Percentiles rank a stretch among this genome's conserved stretches.
Evolutionary conservation across 1,140 invertebrate genomes (phyloP).

Genomic region (Galleria mellonella): DNA sequence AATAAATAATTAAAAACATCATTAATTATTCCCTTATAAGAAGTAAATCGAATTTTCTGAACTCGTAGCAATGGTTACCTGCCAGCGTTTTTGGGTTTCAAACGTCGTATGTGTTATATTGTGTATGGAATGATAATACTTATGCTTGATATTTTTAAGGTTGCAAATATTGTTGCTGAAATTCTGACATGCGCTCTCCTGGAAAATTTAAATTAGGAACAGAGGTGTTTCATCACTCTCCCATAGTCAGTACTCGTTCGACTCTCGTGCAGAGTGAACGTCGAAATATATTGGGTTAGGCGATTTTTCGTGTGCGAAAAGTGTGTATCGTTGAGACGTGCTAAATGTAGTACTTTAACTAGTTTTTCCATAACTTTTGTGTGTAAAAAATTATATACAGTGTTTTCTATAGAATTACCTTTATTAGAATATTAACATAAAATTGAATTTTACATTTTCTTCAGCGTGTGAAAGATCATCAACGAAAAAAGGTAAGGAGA

Average conservation of each 20-base stretch:
- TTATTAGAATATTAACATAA: neutral
- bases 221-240: conserved; percentile 29
- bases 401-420: no score
- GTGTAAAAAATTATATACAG: neutral
- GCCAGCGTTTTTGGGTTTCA: conserved; percentile 18
- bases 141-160: neutral
- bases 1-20: conserved; percentile 4
- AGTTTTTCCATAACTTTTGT: conserved; percentile 1
- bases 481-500: no score
- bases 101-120: conserved; percentile 6
- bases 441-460: neutral
- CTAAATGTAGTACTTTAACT: neutral
- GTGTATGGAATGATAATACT: neutral
- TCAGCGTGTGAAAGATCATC: neutral
- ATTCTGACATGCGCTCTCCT: conserved; percentile 24
- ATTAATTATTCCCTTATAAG: conserved; percentile 9
- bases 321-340: neutral
- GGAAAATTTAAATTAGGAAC: conserved; percentile 13
- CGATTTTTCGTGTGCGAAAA: conserved; percentile 9
- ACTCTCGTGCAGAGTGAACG: conserved; percentile 9
- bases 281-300: neutral
- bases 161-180: neutral
- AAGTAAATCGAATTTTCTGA: conserved; percentile 28
- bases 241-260: conserved; percentile 15
- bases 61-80: conserved; percentile 22